These are phyloP conservation scores for Nomada fucata DNA, from an alignment of 2,888 invertebrate genomes.

Conservation along the genomic window DNA sequence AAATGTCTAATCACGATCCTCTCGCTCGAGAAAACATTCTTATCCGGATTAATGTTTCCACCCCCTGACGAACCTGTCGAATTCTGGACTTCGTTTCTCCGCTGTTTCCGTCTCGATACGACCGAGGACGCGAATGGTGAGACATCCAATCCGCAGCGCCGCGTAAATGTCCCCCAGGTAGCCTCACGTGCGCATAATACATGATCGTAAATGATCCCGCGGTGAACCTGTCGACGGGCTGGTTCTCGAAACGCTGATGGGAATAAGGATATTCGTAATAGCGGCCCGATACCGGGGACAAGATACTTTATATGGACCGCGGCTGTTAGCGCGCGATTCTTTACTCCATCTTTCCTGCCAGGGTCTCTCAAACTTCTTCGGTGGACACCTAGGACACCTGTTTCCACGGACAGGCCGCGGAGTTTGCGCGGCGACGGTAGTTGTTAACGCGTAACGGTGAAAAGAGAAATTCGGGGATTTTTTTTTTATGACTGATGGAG, in stretches of 20 bases:
- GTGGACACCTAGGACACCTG: no score
- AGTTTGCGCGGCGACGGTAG: no score
- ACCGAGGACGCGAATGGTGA: slow-evolving; percentile 38
- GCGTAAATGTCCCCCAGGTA: slow-evolving; percentile 50
- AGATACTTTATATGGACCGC: slow-evolving; percentile 49
- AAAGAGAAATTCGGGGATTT: no score
- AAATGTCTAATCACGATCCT: slow-evolving; percentile 52
- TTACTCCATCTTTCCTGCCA: slow-evolving; percentile 29
- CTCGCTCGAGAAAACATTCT: slow-evolving; percentile 43
- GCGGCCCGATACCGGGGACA: slow-evolving; percentile 34
- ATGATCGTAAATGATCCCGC: slow-evolving; percentile 59
- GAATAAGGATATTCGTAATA: slow-evolving; percentile 59
- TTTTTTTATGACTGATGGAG: no score
- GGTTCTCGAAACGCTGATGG: slow-evolving; percentile 55
- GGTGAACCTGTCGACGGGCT: slow-evolving; percentile 65
- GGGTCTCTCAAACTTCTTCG: slow-evolving; percentile 32
- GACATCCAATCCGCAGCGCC: slow-evolving; percentile 44
- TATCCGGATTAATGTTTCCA: background rate
- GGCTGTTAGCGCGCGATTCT: slow-evolving; percentile 34
- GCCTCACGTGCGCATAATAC: slow-evolving; percentile 59
- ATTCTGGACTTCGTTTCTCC: slow-evolving; percentile 1
- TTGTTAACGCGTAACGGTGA: no score
- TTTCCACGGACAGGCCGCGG: no score
- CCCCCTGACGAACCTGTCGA: background rate
- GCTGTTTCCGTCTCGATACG: slow-evolving; percentile 31